Evolutionary conservation across 2,113 vertebrate genomes (phyloP), one percentile per base, ranked within the genome.

Genomic region (Rousettus leschenaultii): DNA sequence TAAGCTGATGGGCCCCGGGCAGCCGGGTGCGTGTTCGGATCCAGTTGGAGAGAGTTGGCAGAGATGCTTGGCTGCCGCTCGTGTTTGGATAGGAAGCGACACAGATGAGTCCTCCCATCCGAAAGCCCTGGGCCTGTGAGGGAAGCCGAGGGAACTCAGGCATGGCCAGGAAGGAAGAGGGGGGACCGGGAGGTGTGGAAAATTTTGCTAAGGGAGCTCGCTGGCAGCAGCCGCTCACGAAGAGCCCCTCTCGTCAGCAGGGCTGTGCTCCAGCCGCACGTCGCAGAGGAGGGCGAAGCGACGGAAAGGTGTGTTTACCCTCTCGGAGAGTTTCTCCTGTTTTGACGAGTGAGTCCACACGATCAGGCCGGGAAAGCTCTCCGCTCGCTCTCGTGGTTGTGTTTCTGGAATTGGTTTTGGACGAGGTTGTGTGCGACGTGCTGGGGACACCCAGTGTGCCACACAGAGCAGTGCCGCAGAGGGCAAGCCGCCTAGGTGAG

Each of bases 181-280:
- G 59, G 88, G 88, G 71, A 91, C 59, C 77, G 80, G 73, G 94
- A 85, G 89, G 65, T 91, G 89, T 96, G 95, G 94, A 94, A 93
- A 77, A 30, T 55, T 38, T 51, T 35, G 43, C 79, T 33, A 11
- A 33, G 18, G 57, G 85, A 51, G 57, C 53, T 73, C 73, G 8
- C 57, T 10, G 8, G 63, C 63, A 7, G 12, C 79, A 7, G 65
- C 66, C 38, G 61, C 30, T 79, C 38, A 2, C 2, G 0, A 1
- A 59, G 40, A 77, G 28, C 40, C 78, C 79, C 7, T 11, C 6
- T n/a, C 45, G 59, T 8, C 8, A 2, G 16, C 24, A 28, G 26
- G 4, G 73, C 13, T 33, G 85, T 79, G 45, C 40, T 35, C 43
- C 22, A 5, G 57, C 35, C 0, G 0, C 84, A 26, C 14, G 7